Conservation (phyloP, 92 coral and sea anemone species). For the Phymanthus crucifer region DNA sequence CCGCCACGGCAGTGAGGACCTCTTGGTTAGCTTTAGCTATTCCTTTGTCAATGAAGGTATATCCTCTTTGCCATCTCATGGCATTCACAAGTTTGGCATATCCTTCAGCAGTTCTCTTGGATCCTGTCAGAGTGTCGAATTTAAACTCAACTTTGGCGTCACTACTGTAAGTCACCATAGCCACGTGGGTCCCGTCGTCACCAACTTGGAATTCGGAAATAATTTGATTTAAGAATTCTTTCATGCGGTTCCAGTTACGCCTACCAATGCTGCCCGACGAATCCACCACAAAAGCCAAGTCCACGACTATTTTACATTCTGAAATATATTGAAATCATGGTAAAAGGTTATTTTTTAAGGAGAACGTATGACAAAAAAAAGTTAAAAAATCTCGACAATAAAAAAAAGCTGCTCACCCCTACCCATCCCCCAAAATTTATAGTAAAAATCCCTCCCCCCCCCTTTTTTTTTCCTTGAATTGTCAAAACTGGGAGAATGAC, state of each 20-base stretch:
- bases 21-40: constrained; percentile 23
- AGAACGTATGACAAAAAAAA: too few species aligned
- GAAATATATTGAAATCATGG: neutral
- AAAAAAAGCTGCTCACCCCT: too few species aligned
- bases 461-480: too few species aligned
- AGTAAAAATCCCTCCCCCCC: too few species aligned
- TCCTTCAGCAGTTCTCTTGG: neutral
- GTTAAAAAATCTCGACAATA: too few species aligned
- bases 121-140: constrained; percentile 43
- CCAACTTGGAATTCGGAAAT: constrained; percentile 25
- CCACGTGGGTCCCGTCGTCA: constrained; percentile 40
- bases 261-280: constrained; percentile 66
- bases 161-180: constrained; percentile 45
- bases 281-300: constrained; percentile 58
- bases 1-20: constrained; percentile 38
- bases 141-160: constrained; percentile 40
- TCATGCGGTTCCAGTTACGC: constrained; percentile 34
- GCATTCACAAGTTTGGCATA: constrained; percentile 16
- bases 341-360: too few species aligned
- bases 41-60: constrained; percentile 62
- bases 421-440: too few species aligned
- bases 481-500: too few species aligned
- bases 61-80: constrained; percentile 36
- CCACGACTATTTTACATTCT: constrained; percentile 42
- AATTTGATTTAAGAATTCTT: constrained; percentile 27